Conservation (phyloP, 2,797 vertebrate genomes). For the Pseudomugil gertrudae region DNA sequence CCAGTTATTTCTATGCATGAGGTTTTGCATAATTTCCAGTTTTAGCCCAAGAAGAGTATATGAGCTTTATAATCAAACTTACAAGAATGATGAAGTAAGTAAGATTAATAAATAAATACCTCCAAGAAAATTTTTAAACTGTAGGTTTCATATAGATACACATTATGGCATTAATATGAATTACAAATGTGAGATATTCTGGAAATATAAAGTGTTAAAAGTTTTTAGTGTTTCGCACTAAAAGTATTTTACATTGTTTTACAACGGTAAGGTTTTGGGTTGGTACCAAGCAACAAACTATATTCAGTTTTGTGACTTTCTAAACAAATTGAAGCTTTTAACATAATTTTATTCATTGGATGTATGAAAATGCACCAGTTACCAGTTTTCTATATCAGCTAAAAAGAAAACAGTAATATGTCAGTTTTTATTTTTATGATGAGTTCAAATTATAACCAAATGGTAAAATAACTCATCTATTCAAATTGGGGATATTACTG, state of each 20-base stretch:
- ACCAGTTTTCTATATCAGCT: conserved; percentile 3
- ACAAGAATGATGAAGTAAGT: conserved; percentile 1
- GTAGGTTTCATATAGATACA: conserved; percentile 4
- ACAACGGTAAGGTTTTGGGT: no score
- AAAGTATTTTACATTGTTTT: neutral
- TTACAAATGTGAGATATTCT: neutral
- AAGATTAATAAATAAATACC: conserved; percentile 9
- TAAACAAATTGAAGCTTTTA: neutral
- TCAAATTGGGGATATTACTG: no score
- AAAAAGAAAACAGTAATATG: neutral
- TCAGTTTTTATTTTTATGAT: neutral
- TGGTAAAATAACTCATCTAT: neutral
- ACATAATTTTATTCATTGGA: neutral
- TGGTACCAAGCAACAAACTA: no score
- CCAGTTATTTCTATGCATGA: conserved; percentile 7
- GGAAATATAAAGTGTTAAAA: neutral
- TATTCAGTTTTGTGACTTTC: neutral
- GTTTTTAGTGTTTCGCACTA: no score
- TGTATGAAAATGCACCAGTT: conserved; percentile 1
- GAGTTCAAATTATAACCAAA: neutral
- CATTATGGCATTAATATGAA: neutral
- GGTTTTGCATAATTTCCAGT: conserved; percentile 4
- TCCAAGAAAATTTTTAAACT: neutral
- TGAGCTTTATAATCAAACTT: conserved; percentile 11
- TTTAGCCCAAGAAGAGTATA: neutral